Evolutionary conservation across 1,140 invertebrate genomes (phyloP), one percentile per base, ranked within the genome.

Genomic region (Macrocentrus cingulum): DNA sequence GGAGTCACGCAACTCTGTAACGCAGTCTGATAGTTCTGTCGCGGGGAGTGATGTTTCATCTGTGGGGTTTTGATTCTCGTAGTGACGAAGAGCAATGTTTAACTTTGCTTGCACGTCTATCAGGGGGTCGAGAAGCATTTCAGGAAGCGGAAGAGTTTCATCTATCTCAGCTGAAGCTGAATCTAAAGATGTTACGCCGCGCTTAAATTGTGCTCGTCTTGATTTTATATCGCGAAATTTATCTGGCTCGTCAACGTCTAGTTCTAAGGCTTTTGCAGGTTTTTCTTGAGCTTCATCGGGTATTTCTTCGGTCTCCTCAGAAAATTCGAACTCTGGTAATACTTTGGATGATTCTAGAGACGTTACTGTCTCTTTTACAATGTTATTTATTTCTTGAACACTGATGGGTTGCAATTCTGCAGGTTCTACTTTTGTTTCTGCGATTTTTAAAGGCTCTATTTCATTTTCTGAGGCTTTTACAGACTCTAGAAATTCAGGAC

Each of bases 21-120:
- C 55, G 44, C 66, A 70, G 8, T 53, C 39, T 2, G 65, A 18
- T 9, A 77, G 55, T 39, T 68, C 60, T 0, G 58, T 54, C 29
- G 32, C 32, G 1, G 54, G 44, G n/a, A 56, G 16, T 22, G 66
- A 63, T 0, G 52, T 36, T 8, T 56, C 49, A 11, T 60, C 62
- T 13, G 32, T 44, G 0, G 42, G 50, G n/a, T 46, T 34, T 13
- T 56, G 45, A 15, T 48, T 51, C 34, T 76, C 70, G n/a, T 63
- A 61, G 23, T 67, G 65, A n/a, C 65, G 56, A 16, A 77, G 55
- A 15, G 70, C 64, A 2, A 59, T 51, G 60, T 67, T 77, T 1
- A 79, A 52, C 6, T 61, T 61, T 0, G 67, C 65, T 42, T 80
- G 75, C 3, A 74, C 64, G 42, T 77, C 70, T 15, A 76, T 72